A percentile compares a stretch with the other conserved stretches of the same genome.
Conservation (phyloP, 2,888 invertebrate species). For the Acronicta aceris region DNA sequence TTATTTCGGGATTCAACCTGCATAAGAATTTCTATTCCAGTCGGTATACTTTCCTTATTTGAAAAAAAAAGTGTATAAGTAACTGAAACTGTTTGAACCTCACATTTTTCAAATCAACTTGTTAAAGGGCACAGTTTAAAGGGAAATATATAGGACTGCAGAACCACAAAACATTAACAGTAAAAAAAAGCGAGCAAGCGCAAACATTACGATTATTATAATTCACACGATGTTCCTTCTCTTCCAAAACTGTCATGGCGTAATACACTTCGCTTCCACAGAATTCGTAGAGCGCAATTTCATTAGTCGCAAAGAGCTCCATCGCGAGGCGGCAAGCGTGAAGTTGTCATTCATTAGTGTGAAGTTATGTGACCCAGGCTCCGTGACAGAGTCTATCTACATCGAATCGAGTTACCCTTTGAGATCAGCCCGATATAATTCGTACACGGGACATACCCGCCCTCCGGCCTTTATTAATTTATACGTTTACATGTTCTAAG, state of each 20-base stretch:
- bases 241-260: conserved; percentile 47
- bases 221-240: conserved; percentile 36
- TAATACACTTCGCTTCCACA: conserved; percentile 59
- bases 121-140: no score
- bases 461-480: conserved; percentile 38
- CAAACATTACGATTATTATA: conserved; percentile 21
- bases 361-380: conserved; percentile 70
- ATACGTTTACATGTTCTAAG: conserved; percentile 15
- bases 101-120: no score
- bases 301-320: conserved; percentile 76
- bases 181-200: conserved; percentile 11
- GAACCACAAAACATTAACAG: neutral
- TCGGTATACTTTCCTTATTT: no score
- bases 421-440: conserved; percentile 57
- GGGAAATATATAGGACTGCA: no score
- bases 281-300: conserved; percentile 74
- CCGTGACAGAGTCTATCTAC: conserved; percentile 59
- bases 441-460: conserved; percentile 25
- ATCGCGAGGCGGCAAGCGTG: conserved; percentile 68
- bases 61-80: no score
- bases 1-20: no score
- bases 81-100: no score
- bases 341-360: conserved; percentile 77
- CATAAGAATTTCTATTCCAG: no score
- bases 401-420: conserved; percentile 65